Evolutionary conservation across 2,113 vertebrate genomes (phyloP), one percentile per base, ranked within the genome.

Genomic region (Phyllostomus discolor): DNA sequence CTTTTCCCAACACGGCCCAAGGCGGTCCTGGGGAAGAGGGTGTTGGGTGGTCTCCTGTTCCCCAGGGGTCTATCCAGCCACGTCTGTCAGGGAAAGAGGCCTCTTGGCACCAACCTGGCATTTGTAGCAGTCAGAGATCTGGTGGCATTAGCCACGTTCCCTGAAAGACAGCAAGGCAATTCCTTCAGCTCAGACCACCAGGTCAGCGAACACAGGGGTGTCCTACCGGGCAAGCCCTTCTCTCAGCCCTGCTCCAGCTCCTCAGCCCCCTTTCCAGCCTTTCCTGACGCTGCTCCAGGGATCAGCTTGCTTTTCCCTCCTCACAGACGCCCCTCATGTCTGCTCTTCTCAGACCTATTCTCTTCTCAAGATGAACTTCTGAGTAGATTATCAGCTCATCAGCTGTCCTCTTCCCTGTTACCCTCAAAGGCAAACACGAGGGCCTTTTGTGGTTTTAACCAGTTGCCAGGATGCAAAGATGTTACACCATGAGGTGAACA

Each of bases 201-300:
- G 26, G 28, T 35, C 31, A 46, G 59, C 33, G 46, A 64, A 62
- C 10, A 8, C 22, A 1, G 24, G 28, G 11, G 9, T 15, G 31
- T 57, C 46, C 38, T 4, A 7, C 33, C 52, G 66, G 48, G 38
- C 33, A 15, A 35, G 12, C 12, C 0, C 4, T n/a, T 52, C 54
- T 67, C 48, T 46, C 31, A 41, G 24, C 38, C 10, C 72, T 38
- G 38, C 35, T 33, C 62, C 69, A 7, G 5, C 2, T 22, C 33
- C 28, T 9, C 0, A 4, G 17, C 0, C 35, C 46, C 67, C 69
- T 31, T 31, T 38, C 62, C 26, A 0, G n/a, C 24, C 0, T n/a
- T 26, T 12, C n/a, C 62, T 70, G n/a, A 1, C 4, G 17, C 22
- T 28, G 33, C 28, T 50, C 17, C 46, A 10, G 28, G 24, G 16